These are phyloP conservation scores for Lumbricus terrestris DNA, from an alignment of 2,888 invertebrate species.

Conservation along the genomic window DNA sequence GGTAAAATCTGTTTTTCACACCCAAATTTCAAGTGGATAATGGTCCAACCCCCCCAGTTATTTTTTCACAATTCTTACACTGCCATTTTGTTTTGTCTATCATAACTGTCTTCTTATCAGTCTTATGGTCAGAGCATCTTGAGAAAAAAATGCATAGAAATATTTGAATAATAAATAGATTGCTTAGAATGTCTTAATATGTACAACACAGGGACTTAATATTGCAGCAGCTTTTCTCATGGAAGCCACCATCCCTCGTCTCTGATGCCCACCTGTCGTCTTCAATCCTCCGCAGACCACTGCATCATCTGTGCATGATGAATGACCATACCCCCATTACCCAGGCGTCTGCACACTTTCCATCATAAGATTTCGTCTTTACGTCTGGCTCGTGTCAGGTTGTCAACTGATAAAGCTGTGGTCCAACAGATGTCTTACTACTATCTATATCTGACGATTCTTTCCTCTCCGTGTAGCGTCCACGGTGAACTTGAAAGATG, in stretches of 20 bases:
- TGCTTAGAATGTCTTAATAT: neutral
- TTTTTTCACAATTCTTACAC: no score
- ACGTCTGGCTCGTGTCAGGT: neutral
- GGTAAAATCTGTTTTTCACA: no score
- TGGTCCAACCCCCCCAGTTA: no score
- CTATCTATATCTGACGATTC: neutral
- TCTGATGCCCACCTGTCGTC: no score
- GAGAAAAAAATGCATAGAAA: neutral
- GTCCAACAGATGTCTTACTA: neutral
- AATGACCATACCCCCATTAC: no score
- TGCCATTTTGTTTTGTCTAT: no score
- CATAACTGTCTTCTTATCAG: neutral
- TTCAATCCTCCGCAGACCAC: neutral
- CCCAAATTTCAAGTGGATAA: no score
- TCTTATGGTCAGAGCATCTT: neutral
- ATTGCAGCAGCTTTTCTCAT: no score
- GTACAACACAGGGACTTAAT: neutral
- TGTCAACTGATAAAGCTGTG: neutral
- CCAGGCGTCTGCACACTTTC: neutral
- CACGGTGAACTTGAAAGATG: neutral
- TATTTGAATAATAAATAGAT: neutral
- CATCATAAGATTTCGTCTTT: neutral
- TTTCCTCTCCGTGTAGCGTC: neutral
- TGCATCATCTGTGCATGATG: no score
- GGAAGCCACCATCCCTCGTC: no score